phyloP scores from a whole-genome alignment of 2,888 invertebrate species.

The Archips xylosteana region DNA sequence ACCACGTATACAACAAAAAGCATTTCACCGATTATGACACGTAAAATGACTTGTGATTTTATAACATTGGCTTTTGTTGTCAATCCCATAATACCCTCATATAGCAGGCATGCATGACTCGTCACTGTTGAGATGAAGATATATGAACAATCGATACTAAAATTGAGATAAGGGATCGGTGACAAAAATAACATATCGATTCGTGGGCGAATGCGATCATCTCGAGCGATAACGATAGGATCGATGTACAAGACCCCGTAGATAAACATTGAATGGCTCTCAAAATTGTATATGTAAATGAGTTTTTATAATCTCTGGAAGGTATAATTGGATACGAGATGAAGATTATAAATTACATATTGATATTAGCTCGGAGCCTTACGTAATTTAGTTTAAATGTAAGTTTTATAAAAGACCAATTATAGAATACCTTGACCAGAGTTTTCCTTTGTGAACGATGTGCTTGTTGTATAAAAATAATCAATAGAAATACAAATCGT shows the following conservation, averaged over 20 bases:
- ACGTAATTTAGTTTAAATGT: constrained; percentile 33
- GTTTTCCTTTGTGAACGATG: constrained; percentile 8
- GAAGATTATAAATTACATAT: constrained; percentile 40
- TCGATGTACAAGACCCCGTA: constrained; percentile 43
- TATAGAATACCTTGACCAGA: constrained; percentile 23
- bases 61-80: constrained; percentile 43
- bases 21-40: constrained; percentile 24
- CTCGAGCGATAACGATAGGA: constrained; percentile 49
- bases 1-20: constrained; percentile 14
- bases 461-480: constrained; percentile 3
- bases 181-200: constrained; percentile 61
- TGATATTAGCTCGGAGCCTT: constrained; percentile 30
- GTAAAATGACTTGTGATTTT: constrained; percentile 49
- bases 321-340: constrained; percentile 39
- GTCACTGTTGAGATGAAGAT: constrained; percentile 50
- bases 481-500: constrained; percentile 1
- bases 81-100: constrained; percentile 26
- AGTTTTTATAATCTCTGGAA: constrained; percentile 44
- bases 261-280: constrained; percentile 55
- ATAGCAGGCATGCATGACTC: constrained; percentile 52
- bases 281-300: constrained; percentile 59
- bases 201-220: constrained; percentile 54
- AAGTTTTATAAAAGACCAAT: constrained; percentile 30
- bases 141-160: constrained; percentile 55
- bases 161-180: constrained; percentile 55